Percentiles rank a stretch among this genome's conserved stretches.
These are phyloP conservation scores for Petroica traversi DNA, from an alignment of 2,113 vertebrate species.

Conservation along the genomic window DNA sequence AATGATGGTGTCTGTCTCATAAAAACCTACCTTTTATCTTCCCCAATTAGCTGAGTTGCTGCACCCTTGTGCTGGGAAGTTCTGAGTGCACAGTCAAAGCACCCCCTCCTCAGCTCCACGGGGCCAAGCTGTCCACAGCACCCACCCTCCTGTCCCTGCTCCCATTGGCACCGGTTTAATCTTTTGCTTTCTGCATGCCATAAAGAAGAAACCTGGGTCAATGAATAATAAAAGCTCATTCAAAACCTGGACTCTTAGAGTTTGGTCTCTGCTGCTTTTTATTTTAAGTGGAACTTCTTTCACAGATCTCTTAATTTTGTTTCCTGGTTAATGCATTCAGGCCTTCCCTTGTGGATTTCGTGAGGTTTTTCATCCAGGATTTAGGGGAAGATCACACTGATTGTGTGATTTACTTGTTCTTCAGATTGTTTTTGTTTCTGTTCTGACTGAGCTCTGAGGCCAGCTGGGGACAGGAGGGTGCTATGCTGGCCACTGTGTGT, in stretches of 20 bases:
- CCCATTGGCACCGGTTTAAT: not conserved
- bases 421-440: not conserved
- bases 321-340: slow-evolving; percentile 24
- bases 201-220: slow-evolving; percentile 52
- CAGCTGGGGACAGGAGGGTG: not conserved
- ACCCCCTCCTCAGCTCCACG: not conserved
- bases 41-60: slow-evolving; percentile 69
- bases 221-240: slow-evolving; percentile 67
- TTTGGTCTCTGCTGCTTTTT: slow-evolving; percentile 46
- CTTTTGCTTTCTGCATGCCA: slow-evolving; percentile 46
- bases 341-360: slow-evolving; percentile 34
- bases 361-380: slow-evolving; percentile 12
- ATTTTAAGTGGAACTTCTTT: slow-evolving; percentile 61
- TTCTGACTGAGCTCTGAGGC: not conserved
- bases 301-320: not conserved
- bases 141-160: slow-evolving; percentile 1
- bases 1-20: slow-evolving; percentile 47
- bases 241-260: slow-evolving; percentile 33
- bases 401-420: not conserved
- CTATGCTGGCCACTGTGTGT: not conserved
- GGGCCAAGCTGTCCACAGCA: slow-evolving; percentile 28
- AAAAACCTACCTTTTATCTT: slow-evolving; percentile 70
- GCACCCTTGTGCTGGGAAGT: slow-evolving; percentile 47
- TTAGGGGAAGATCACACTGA: not conserved
- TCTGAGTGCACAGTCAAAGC: slow-evolving; percentile 53